Evolutionary conservation across 1,140 invertebrate genomes (phyloP).

Genomic region (Drosophila novamexicana): DNA sequence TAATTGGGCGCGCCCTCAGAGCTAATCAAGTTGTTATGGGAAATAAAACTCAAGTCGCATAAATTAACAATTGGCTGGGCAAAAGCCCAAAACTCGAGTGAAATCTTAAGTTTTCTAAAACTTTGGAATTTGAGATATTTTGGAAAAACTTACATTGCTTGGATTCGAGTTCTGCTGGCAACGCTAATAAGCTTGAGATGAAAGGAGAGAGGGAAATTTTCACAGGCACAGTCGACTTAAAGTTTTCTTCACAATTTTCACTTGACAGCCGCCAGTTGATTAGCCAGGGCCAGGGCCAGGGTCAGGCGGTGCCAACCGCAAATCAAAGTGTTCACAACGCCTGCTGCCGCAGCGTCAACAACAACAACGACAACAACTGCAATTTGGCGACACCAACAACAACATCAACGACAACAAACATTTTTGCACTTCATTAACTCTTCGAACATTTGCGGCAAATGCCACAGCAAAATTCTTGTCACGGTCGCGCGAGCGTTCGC

Average conservation of each 20-base stretch:
- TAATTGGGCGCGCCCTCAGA: conserved; percentile 65
- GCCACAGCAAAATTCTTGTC: conserved; percentile 64
- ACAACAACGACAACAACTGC: conserved; percentile 32
- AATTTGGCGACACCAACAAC: conserved; percentile 44
- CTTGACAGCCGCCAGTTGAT: conserved; percentile 52
- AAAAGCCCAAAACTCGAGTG: conserved; percentile 41
- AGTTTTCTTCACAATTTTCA: conserved; percentile 64
- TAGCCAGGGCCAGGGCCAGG: conserved; percentile 32
- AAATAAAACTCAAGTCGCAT: conserved; percentile 57
- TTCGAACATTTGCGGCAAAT: conserved; percentile 69
- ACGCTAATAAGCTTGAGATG: conserved; percentile 4
- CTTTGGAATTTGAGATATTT: conserved; percentile 22
- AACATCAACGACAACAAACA: conserved; percentile 53
- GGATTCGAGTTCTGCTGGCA: not conserved
- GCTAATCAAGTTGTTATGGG: conserved; percentile 60
- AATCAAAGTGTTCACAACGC: conserved; percentile 60
- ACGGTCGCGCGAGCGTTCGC: conserved; percentile 24
- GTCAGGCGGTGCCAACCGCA: conserved; percentile 54
- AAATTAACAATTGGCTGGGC: conserved; percentile 52
- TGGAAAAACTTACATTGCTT: conserved; percentile 10
- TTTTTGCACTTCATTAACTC: conserved; percentile 79
- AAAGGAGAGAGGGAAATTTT: not conserved
- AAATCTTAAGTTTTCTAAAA: conserved; percentile 51
- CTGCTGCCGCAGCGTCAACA: conserved; percentile 37
- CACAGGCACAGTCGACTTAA: conserved; percentile 25